phyloP scores from a whole-genome alignment of 2,113 vertebrate species.

The Microcebus jonahi region DNA sequence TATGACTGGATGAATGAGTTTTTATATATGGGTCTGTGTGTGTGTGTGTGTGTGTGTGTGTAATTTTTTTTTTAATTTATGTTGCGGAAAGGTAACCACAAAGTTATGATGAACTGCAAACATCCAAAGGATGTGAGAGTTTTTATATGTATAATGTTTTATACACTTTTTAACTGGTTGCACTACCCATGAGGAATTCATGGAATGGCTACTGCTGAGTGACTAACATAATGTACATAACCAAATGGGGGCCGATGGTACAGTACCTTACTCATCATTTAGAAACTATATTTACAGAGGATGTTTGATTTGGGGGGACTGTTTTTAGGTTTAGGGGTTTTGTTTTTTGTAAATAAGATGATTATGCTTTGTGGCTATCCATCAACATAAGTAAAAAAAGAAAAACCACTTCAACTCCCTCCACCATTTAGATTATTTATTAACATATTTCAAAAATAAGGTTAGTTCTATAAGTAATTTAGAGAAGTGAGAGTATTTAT shows the following conservation, averaged over 20 bases:
- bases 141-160: constrained; percentile 93
- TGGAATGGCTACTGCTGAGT: constrained; percentile 85
- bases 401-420: constrained; percentile 54
- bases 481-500: constrained; percentile 90
- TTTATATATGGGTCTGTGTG: constrained; percentile 66
- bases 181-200: constrained; percentile 87
- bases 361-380: constrained; percentile 91
- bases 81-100: constrained; percentile 91
- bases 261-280: constrained; percentile 84
- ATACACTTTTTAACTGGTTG: constrained; percentile 91
- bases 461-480: constrained; percentile 87
- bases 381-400: constrained; percentile 86
- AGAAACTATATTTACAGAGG: constrained; percentile 88
- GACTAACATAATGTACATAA: constrained; percentile 86
- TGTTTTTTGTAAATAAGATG: constrained; percentile 86
- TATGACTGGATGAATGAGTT: constrained; percentile 66
- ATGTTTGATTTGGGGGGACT: constrained; percentile 55
- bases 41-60: neutral
- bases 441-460: constrained; percentile 87
- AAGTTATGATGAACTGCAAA: constrained; percentile 90
- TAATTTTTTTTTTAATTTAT: constrained; percentile 83
- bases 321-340: constrained; percentile 65
- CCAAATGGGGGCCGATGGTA: constrained; percentile 80
- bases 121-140: constrained; percentile 93
- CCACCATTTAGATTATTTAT: constrained; percentile 89